Evolutionary conservation across 37 sponge, comb jelly and placozoan genomes (phyloP).

Genomic region (Beroe forskalii): DNA sequence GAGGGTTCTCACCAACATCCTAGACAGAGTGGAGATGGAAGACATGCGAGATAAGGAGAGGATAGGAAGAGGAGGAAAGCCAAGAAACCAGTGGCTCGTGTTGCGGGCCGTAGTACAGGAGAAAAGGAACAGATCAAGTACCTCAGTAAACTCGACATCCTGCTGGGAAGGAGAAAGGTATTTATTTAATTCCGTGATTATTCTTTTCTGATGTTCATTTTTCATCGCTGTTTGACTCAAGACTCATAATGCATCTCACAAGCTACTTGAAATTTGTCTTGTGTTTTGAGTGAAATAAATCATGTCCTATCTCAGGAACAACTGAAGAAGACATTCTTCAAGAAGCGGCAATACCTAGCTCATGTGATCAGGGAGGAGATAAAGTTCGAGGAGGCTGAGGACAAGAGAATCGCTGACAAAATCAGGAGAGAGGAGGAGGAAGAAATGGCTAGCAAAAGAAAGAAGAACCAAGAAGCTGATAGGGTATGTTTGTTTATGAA

Average conservation of each 20-base stretch:
- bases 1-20: slow-evolving; percentile 43
- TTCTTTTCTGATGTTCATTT: not conserved
- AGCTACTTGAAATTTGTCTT: too few species aligned
- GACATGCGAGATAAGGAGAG: slow-evolving; percentile 59
- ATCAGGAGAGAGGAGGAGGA: slow-evolving; percentile 53
- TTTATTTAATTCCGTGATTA: not conserved
- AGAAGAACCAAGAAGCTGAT: slow-evolving; percentile 29
- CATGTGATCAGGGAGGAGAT: slow-evolving; percentile 39
- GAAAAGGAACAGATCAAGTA: slow-evolving; percentile 63
- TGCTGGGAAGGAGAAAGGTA: slow-evolving; percentile 49
- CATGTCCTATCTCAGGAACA: too few species aligned
- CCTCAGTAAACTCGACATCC: slow-evolving; percentile 54
- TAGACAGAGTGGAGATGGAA: slow-evolving; percentile 61
- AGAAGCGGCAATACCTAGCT: slow-evolving; percentile 47
- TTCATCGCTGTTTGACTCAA: too few species aligned
- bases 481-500: too few species aligned
- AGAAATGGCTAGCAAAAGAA: slow-evolving; percentile 14
- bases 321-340: slow-evolving; percentile 61
- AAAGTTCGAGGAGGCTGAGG: slow-evolving; percentile 32
- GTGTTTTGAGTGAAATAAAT: too few species aligned
- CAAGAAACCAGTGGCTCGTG: not conserved
- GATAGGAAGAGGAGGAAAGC: slow-evolving; percentile 10
- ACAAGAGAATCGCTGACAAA: slow-evolving; percentile 61
- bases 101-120: not conserved
- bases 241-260: too few species aligned